Percentiles rank a stretch among this genome's conserved stretches.
phyloP scores from a whole-genome alignment of 2,888 invertebrate species.

The Eilema griseolum region DNA sequence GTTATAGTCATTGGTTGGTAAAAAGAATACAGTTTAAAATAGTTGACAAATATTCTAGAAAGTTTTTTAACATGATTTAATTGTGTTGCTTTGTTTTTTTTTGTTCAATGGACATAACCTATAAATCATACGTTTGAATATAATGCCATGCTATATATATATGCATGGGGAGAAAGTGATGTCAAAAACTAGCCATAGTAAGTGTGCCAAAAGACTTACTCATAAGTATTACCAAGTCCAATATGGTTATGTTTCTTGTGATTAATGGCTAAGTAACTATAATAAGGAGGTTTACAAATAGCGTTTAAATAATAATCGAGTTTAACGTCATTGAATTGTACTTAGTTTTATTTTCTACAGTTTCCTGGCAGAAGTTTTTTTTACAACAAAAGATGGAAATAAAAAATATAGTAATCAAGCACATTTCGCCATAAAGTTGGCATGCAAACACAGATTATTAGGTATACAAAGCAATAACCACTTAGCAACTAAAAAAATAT shows the following conservation, averaged over 20 bases:
- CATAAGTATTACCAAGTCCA: background rate
- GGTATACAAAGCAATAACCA: too few species aligned
- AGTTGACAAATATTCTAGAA: background rate
- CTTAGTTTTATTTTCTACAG: background rate
- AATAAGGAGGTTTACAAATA: background rate
- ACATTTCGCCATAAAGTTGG: too few species aligned
- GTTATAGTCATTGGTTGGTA: too few species aligned
- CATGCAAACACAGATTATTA: too few species aligned
- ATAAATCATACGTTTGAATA: background rate
- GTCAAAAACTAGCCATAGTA: background rate
- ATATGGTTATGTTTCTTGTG: background rate
- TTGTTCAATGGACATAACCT: background rate
- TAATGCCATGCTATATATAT: background rate
- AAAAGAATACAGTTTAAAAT: background rate
- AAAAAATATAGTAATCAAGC: too few species aligned
- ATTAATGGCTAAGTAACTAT: background rate
- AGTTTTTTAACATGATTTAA: background rate
- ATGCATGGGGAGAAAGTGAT: background rate
- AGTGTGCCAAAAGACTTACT: slow-evolving; percentile 1
- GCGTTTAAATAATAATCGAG: background rate
- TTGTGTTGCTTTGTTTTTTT: background rate
- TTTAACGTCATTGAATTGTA: background rate
- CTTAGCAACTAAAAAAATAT: too few species aligned
- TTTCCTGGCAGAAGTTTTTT: too few species aligned
- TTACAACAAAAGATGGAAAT: too few species aligned